Evolutionary conservation across 2,113 vertebrate species (phyloP).

Genomic region (Brachirus orientalis): DNA sequence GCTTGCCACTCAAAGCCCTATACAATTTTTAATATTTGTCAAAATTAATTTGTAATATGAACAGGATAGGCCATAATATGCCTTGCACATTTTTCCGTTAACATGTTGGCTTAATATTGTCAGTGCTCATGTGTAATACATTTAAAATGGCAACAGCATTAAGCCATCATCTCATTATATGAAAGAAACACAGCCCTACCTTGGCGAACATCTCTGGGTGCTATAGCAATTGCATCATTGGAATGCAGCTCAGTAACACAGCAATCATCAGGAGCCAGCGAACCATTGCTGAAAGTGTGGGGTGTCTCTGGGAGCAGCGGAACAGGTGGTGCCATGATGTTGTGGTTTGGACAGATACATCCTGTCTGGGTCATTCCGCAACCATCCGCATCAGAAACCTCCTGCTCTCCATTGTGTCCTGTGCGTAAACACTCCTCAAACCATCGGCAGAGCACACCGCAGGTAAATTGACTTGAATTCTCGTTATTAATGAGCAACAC

Average conservation of each 20-base stretch:
- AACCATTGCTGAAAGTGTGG: constrained; percentile 84
- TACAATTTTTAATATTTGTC: no score
- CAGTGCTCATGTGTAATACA: background rate
- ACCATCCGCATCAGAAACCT: constrained; percentile 62
- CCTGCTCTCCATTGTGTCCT: constrained; percentile 69
- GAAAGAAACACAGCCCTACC: constrained; percentile 80
- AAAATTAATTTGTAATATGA: no score
- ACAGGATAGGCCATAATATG: no score
- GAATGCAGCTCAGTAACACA: constrained; percentile 93
- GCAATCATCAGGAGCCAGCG: constrained; percentile 82
- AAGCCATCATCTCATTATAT: background rate
- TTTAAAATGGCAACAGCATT: background rate
- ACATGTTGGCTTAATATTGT: background rate
- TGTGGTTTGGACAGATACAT: constrained; percentile 89
- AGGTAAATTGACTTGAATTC: constrained; percentile 98
- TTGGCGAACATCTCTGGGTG: constrained; percentile 88
- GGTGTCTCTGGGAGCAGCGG: constrained; percentile 78
- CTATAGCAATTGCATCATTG: constrained; percentile 87
- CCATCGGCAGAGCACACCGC: constrained; percentile 96
- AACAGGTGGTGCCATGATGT: constrained; percentile 73
- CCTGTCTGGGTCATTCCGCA: constrained; percentile 94
- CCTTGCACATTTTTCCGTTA: background rate
- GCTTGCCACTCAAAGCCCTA: background rate
- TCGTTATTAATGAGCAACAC: constrained; percentile 98
- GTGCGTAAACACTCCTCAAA: constrained; percentile 92